Base-by-base conservation (phyloP, 2,888 invertebrate genomes). In the Rhingia campestris region DNA sequence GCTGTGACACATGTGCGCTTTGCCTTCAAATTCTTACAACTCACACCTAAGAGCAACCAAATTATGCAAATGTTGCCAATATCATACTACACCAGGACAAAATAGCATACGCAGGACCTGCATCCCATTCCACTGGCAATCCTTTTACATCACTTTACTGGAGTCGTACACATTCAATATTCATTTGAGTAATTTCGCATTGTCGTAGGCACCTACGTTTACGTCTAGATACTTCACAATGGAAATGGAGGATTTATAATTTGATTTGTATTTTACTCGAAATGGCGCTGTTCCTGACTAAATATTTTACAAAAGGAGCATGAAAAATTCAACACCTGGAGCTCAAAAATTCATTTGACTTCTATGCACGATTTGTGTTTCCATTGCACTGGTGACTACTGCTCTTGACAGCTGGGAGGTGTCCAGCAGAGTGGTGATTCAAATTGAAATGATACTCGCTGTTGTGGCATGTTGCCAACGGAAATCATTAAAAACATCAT, bases 381-480 rank as follows among this genome's bases (percentile, higher is more conserved):
- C 9, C 41, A 41, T 41, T 9, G 7, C 7, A 7, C 4, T 22
- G 22, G 22, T 22, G 22, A 2, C 22, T 41, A 4, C 6, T 4
- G 41, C 12, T 3, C 12, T 12, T 4, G 4, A 22, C 22, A 22
- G 2, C 22, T 22, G 22, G 22, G 22, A 43, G 12, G 43, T 45
- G 12, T 45, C 43, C 43, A 45, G 43, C 6, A n/a, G 43, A n/a
- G 12, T 22, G 22, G 22, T 22, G 22, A 22, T 22, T 22, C 4
- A n/a, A 6, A n/a, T n/a, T 45, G 12, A 12, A 12, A 45, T 45
- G n/a, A 6, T 12, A 45, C 12, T 45, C 12, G 6, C 6, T 5
- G 3, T n/a, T n/a, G n/a, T 45, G 43, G 43, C n/a, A n/a, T 12
- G 43, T 12, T 45, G 43, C 43, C 43, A 45, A 45, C 43, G 43